Percentiles rank a stretch among this genome's conserved stretches.
Evolutionary conservation across 2,113 vertebrate species (phyloP).

Genomic region (Lampris incognitus): DNA sequence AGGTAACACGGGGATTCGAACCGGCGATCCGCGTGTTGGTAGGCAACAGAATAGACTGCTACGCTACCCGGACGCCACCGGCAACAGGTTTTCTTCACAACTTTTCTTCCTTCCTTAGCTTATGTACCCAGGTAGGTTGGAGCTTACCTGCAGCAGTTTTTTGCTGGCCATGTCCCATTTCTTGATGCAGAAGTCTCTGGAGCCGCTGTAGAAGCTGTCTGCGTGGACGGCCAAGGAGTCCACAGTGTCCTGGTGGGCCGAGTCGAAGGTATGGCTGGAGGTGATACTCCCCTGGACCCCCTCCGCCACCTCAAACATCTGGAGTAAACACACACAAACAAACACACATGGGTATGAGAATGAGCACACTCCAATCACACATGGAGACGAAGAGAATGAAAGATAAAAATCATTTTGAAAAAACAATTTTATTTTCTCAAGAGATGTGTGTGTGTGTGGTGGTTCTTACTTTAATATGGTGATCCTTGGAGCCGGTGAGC

Average conservation of each 20-base stretch:
- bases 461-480: constrained; percentile 90
- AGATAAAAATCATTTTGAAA: too few species aligned
- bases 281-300: constrained; percentile 91
- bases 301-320: constrained; percentile 97
- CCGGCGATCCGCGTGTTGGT: too few species aligned
- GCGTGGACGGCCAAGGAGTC: constrained; percentile 89
- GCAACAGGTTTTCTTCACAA: too few species aligned
- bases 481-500: constrained; percentile 97
- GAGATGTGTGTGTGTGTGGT: background rate
- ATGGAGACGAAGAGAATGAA: background rate
- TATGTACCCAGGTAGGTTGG: background rate
- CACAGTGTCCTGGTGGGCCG: constrained; percentile 92
- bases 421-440: too few species aligned
- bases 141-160: constrained; percentile 88
- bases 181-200: constrained; percentile 92
- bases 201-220: constrained; percentile 91
- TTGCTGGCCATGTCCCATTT: constrained; percentile 94
- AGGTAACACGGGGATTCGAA: too few species aligned
- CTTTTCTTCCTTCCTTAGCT: too few species aligned
- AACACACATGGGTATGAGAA: background rate
- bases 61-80: too few species aligned
- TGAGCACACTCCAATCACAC: background rate
- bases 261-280: constrained; percentile 90
- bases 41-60: too few species aligned
- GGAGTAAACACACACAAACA: background rate